Evolutionary conservation across 2,113 vertebrate genomes (phyloP), one percentile per base, ranked within the genome.

Genomic region (Entomyzon cyanotis): DNA sequence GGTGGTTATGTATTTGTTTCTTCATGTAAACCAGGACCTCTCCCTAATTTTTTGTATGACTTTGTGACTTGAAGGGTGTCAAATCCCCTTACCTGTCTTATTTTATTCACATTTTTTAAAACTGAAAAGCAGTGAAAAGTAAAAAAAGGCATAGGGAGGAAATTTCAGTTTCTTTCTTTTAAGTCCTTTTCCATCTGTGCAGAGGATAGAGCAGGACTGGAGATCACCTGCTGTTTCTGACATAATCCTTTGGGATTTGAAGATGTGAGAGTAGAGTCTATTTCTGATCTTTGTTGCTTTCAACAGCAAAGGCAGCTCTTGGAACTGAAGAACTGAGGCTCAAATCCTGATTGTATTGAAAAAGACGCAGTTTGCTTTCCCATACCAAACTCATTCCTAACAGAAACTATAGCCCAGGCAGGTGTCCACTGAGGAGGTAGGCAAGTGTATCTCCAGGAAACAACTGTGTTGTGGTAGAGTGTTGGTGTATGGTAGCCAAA

Each of bases 181-280:
- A 86, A 92, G 75, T 90, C 21, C 23, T 74, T 85, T 85, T 69
- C 71, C 88, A 9, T 83, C 76, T 74, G 67, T 41, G 25, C 37
- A 69, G 73, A 84, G 37, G 52, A 71, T 79, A 87, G 78, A 94
- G 79, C 49, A 80, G 85, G 63, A 80, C 67, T 80, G 63, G 62
- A 92, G 82, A 94, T 93, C 88, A 93, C 79, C 71, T 70, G 83
- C 85, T 84, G 46, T 92, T 96, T 93, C 82, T 90, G 68, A 74
- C 59, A 77, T 92, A 95, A 94, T 90, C 96, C 92, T 76, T 85
- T 84, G 90, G 85, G 90, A 95, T 94, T 30, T 92, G 71, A 93
- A 90, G 76, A 83, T 93, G 35, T 80, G 90, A 86, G 37, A 62
- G 63, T 27, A 44, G 63, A 94, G 63, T 79, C 76, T 93, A 62